A percentile compares a stretch with the other conserved stretches of the same genome.
phyloP scores from a whole-genome alignment of 2,888 invertebrate genomes.

The Tachina fera region DNA sequence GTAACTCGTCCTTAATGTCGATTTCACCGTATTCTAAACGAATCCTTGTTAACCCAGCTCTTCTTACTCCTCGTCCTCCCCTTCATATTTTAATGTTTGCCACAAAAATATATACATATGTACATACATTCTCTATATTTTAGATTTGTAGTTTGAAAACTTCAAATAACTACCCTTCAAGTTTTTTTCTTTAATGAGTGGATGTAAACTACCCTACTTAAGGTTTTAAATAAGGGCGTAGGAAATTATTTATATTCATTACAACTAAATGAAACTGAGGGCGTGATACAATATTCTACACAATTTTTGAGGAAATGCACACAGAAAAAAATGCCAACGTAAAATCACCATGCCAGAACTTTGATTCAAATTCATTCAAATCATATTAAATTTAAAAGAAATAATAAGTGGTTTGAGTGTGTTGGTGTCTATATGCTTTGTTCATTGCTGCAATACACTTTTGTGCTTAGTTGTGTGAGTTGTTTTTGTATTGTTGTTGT shows the following conservation, averaged over 20 bases:
- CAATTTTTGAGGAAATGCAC: too few relatives aligned
- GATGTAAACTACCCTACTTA: slow-evolving; percentile 17
- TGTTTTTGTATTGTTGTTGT: too few relatives aligned
- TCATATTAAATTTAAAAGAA: too few relatives aligned
- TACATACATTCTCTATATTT: slow-evolving; percentile 2
- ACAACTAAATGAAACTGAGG: too few relatives aligned
- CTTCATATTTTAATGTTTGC: neutral
- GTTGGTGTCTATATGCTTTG: too few relatives aligned
- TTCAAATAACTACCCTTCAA: slow-evolving; percentile 50
- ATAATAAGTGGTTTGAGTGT: too few relatives aligned
- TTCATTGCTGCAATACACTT: too few relatives aligned
- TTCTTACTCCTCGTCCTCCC: neutral
- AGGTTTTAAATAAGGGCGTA: slow-evolving; percentile 39
- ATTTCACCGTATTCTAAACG: slow-evolving; percentile 36
- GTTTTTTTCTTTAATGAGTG: neutral
- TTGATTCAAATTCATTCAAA: too few relatives aligned
- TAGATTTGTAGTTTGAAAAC: slow-evolving; percentile 30
- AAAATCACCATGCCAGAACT: too few relatives aligned
- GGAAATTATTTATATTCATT: neutral
- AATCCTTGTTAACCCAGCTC: slow-evolving; percentile 48
- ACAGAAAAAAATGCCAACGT: too few relatives aligned
- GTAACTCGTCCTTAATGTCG: slow-evolving; percentile 64
- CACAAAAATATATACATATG: neutral
- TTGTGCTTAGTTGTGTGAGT: too few relatives aligned
- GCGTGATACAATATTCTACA: too few relatives aligned